Conservation (phyloP, 2,797 vertebrate genomes). For the Pteropus rufus region DNA sequence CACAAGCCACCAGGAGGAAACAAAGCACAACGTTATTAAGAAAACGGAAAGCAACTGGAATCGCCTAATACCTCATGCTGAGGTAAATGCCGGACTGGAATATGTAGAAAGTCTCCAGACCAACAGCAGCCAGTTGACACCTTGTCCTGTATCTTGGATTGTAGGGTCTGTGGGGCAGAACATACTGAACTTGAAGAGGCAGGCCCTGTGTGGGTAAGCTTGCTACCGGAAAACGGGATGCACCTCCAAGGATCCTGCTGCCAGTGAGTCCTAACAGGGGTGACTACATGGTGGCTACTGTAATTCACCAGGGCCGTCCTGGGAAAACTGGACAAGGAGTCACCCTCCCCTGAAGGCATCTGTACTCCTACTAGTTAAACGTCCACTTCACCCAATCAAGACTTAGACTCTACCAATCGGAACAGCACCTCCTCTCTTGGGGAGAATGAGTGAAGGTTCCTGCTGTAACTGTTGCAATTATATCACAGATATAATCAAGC, state of each 20-base stretch:
- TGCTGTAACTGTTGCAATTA: neutral
- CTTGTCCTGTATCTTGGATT: neutral
- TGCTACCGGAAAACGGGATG: neutral
- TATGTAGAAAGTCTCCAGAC: neutral
- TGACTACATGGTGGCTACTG: neutral
- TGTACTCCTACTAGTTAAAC: neutral
- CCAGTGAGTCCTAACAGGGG: neutral
- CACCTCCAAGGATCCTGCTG: neutral
- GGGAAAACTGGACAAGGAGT: neutral
- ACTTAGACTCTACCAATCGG: neutral
- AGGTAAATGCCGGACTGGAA: neutral
- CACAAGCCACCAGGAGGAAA: neutral
- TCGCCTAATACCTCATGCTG: too few relatives aligned
- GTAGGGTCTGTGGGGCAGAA: neutral
- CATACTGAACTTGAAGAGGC: neutral
- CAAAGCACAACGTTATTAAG: neutral
- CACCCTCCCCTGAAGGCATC: neutral
- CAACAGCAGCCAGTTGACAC: neutral
- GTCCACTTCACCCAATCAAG: neutral
- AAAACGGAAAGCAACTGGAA: neutral
- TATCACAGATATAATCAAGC: conserved; percentile 59
- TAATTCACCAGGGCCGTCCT: neutral
- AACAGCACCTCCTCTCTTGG: neutral
- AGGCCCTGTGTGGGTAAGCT: neutral
- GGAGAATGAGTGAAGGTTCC: neutral